Percentiles rank a stretch among this genome's conserved stretches.
These are phyloP conservation scores for Noturus placidus DNA, from an alignment of 2,113 vertebrate genomes.

Conservation along the genomic window DNA sequence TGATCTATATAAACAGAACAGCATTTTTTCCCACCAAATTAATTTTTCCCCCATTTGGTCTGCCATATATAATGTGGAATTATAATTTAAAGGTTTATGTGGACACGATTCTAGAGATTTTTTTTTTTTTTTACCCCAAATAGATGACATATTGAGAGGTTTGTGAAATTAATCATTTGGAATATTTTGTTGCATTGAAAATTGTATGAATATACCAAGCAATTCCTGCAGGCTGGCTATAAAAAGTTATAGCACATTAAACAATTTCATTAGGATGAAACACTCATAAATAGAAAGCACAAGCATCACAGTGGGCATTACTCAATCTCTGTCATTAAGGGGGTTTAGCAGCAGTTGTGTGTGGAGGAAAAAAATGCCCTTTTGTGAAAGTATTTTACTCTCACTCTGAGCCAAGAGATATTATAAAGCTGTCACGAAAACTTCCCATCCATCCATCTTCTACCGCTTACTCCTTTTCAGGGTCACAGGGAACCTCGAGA, in stretches of 20 bases:
- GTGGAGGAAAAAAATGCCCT: conserved; percentile 42
- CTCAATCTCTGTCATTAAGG: conserved; percentile 32
- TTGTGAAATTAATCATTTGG: not conserved
- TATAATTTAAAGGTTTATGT: not conserved
- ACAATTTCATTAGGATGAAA: not conserved
- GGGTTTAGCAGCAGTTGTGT: conserved; percentile 2
- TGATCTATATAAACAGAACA: conserved; percentile 10
- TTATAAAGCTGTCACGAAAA: conserved; percentile 59
- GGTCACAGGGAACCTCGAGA: too few relatives aligned
- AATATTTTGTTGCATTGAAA: not conserved
- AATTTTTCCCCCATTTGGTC: not conserved
- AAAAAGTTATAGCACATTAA: conserved; percentile 12
- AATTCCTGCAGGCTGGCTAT: conserved; percentile 15
- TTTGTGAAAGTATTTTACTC: conserved; percentile 62
- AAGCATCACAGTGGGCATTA: conserved; percentile 21
- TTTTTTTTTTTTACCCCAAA: not conserved
- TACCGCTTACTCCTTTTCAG: too few relatives aligned
- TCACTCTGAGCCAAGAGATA: conserved; percentile 61
- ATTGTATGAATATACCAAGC: conserved; percentile 19
- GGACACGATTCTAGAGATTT: not conserved
- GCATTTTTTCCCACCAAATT: conserved; percentile 6
- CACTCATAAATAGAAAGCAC: not conserved
- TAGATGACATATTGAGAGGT: not conserved
- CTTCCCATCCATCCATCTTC: too few relatives aligned
- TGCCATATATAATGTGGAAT: not conserved